Base-by-base conservation (phyloP, 2,113 vertebrate genomes). In the Rhinopomastus cyanomelas region DNA sequence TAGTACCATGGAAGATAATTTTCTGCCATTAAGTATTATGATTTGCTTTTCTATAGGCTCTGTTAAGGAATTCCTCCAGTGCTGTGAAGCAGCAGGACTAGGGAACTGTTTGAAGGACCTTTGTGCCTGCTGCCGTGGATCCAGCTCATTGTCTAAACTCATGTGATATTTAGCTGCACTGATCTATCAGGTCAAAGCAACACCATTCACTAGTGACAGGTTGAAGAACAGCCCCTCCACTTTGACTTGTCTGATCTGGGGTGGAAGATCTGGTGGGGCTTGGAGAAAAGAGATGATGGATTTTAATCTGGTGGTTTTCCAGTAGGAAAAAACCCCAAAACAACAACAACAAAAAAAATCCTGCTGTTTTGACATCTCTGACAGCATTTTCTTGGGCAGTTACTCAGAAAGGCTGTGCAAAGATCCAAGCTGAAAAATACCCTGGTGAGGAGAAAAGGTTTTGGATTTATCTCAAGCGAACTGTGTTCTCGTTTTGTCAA, bases 221-320 rank as follows among this genome's bases (percentile, higher is more conserved):
- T 66, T 75, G 56, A 81, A 72, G 23, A 49, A 34, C 36, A 26
- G 36, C 12, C 57, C 12, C 57, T 62, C 30, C 27, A 11, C 48
- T 71, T 81, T 52, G 55, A 62, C 30, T 78, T 83, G 22, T 30
- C 52, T 85, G 15, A 48, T 68, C 48, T 75, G 32, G 8, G 27
- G 23, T 49, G 9, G 42, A 68, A 78, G 22, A 16, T 85, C 20
- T 81, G 34, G n/a, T 82, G 71, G 59, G 49, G 22, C 79, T 53
- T 44, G 59, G 61, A n/a, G 55, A 56, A 88, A 84, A 60, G 8
- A 82, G 39, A 21, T 36, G 1, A 30, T 20, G 8, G 61, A 53
- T 92, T 93, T 92, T 79, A 66, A 55, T 62, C 51, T 69, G n/a
- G 18, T 34, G n/a, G 16, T 92, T 62, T 93, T 61, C 37, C 65